Base-by-base conservation (phyloP, 2,113 vertebrate genomes). In the Elgaria multicarinata region DNA sequence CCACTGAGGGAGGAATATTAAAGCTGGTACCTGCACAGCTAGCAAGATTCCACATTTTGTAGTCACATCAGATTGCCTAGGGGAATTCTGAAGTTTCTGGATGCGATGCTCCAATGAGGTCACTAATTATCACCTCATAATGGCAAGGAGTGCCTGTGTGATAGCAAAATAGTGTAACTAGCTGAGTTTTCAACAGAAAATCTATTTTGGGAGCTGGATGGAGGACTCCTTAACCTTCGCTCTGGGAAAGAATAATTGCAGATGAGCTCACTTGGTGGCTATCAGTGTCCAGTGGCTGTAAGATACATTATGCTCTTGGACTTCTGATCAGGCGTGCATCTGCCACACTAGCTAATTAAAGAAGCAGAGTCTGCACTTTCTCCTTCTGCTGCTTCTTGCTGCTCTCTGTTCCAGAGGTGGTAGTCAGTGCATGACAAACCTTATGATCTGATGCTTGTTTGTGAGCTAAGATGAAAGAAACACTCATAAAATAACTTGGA, bases 121-220 rank as follows among this genome's bases (percentile, higher is more conserved):
- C 90, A 87, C 50, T 75, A 89, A 3, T 86, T 88, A 89, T 83
- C 64, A 75, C 58, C 2, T 0, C 31, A 7, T 8, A 83, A 86
- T 1, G 64, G 71, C 89, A 94, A 95, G 81, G 86, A 83, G 74
- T 71, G 82, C 18, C 13, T 64, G 3, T n/a, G 79, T 80, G 92
- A 92, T 91, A 91, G 82, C 46, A 86, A 88, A 94, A 86, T 1
- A 85, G 88, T 77, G 77, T 76, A 90, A 90, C 85, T 95, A 4
- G 82, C 82, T 89, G 85, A 55, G 64, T 75, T 96, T 96, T 91
- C 93, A 93, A 91, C 84, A 94, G 93, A 91, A 97, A 96, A 79
- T 95, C 93, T 96, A 95, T 96, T 96, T 88, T 39, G 31, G 84
- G 90, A 87, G 50, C 42, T 36, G 86, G 62, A 50, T 92, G 89